phyloP scores from a whole-genome alignment of 53 echinoderm and acorn worm species.

The Echinometra lucunter region DNA sequence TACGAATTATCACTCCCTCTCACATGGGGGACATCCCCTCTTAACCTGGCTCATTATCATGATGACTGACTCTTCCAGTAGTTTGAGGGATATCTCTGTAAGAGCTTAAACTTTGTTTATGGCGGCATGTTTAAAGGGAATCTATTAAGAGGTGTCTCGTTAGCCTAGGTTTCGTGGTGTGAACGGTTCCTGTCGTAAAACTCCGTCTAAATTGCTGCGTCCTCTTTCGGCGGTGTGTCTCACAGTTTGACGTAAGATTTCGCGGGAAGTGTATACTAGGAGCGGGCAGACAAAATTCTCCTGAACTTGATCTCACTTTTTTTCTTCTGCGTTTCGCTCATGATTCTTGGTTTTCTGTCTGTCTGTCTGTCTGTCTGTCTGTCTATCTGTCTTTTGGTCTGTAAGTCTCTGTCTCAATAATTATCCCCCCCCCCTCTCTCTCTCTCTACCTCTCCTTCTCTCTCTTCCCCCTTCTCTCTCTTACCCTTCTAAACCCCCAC shows the following conservation, averaged over 20 bases:
- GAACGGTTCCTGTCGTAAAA: slow-evolving; percentile 58
- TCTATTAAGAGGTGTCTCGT: slow-evolving; percentile 42
- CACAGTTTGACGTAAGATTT: slow-evolving; percentile 33
- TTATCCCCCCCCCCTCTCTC: neutral
- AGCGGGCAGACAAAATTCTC: neutral
- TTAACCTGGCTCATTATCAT: neutral
- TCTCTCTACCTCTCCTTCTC: neutral
- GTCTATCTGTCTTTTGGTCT: neutral
- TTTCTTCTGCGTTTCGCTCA: too few relatives aligned
- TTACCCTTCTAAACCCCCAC: neutral
- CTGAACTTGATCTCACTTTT: neutral
- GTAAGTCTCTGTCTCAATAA: neutral
- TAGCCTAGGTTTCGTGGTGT: neutral
- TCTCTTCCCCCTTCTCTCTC: neutral
- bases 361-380: too few relatives aligned
- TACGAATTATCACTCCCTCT: slow-evolving; percentile 30
- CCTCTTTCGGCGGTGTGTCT: slow-evolving; percentile 24
- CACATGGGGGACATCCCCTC: slow-evolving; percentile 22
- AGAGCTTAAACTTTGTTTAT: neutral
- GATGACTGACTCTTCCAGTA: neutral
- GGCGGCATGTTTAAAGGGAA: slow-evolving; percentile 20
- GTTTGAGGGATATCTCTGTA: neutral
- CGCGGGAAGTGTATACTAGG: neutral
- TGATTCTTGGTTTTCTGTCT: too few relatives aligned
- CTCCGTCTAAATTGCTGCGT: slow-evolving; percentile 56